Conservation (phyloP, 2,888 invertebrate genomes). For the Cheilosia grossa region DNA sequence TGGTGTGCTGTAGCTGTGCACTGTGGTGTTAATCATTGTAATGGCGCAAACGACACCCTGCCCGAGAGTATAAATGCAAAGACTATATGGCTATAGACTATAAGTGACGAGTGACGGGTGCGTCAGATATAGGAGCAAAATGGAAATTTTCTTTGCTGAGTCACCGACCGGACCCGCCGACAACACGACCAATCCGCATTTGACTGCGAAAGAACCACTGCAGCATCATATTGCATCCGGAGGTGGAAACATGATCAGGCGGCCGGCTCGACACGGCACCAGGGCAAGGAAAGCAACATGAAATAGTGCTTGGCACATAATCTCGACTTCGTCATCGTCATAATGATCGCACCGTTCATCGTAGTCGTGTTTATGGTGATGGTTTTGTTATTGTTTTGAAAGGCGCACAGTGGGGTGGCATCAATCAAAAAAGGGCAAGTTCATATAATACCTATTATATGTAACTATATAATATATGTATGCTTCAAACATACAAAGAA, state of each 20-base stretch:
- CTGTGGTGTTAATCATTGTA: conserved; percentile 67
- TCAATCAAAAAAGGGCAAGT: conserved; percentile 1
- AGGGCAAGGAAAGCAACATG: conserved; percentile 6
- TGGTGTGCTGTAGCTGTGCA: conserved; percentile 40
- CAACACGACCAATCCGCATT: conserved; percentile 27
- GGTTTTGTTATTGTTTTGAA: conserved; percentile 32
- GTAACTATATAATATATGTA: too few relatives aligned
- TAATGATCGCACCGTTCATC: conserved; percentile 1
- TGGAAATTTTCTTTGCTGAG: conserved; percentile 58
- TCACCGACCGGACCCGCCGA: conserved; percentile 48
- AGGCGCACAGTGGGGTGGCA: conserved; percentile 18
- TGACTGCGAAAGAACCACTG: neutral
- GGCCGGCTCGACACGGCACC: conserved; percentile 8
- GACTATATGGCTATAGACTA: neutral
- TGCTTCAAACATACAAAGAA: too few relatives aligned
- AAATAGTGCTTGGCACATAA: conserved; percentile 34
- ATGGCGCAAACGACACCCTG: conserved; percentile 60
- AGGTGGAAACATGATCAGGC: conserved; percentile 44
- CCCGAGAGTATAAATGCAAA: conserved; percentile 24
- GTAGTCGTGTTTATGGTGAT: neutral
- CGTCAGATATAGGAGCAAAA: conserved; percentile 30
- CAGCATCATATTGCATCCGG: conserved; percentile 49
- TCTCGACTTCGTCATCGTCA: conserved; percentile 22
- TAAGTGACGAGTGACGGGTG: conserved; percentile 6
- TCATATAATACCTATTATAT: too few relatives aligned